Evolutionary conservation across 2,113 vertebrate genomes (phyloP), one percentile per base, ranked within the genome.

Genomic region (Natator depressus): DNA sequence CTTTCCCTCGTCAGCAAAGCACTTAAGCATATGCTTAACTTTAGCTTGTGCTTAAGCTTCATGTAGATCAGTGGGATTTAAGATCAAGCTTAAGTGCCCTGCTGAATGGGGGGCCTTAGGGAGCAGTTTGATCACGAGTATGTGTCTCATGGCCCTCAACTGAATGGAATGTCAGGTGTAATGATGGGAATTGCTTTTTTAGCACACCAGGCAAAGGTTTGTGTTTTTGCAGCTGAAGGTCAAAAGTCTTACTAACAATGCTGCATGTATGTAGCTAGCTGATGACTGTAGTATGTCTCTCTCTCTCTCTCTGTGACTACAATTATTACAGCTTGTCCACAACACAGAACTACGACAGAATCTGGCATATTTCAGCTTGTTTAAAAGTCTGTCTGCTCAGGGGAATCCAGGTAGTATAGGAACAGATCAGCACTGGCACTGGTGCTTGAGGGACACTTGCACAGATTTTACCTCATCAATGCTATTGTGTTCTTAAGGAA

Each of bases 361-460:
- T 5, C 76, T 69, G 76, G 8, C 22, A 27, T 0, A 0, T 2
- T 0, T 0, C 47, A 76, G 19, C 31, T 79, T 2, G 1, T 42
- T 47, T 14, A 1, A 20, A 12, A 4, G 8, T 29, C 29, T 90
- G 10, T 9, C 51, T 0, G 0, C 0, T 2, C 6, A 14, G 31
- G 16, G 10, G 35, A 65, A 20, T 49, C 50, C 50, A 86, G 8
- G 53, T 42, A 47, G 5, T 29, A 38, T 6, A 51, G 1, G n/a
- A 72, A 5, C 49, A n/a, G 16, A 31, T 79, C 89, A 83, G 84
- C 3, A 3, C 27, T 47, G n/a, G 16, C n/a, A 8, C n/a, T 0
- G 0, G 0, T 1, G 6, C 0, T 0, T 87, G 13, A 35, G 35
- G 84, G 8, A 27, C 3, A 13, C 51, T 9, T 16, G 55, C 11